Base-by-base conservation (phyloP, 2,888 invertebrate genomes). In the Auanema freiburgensis region DNA sequence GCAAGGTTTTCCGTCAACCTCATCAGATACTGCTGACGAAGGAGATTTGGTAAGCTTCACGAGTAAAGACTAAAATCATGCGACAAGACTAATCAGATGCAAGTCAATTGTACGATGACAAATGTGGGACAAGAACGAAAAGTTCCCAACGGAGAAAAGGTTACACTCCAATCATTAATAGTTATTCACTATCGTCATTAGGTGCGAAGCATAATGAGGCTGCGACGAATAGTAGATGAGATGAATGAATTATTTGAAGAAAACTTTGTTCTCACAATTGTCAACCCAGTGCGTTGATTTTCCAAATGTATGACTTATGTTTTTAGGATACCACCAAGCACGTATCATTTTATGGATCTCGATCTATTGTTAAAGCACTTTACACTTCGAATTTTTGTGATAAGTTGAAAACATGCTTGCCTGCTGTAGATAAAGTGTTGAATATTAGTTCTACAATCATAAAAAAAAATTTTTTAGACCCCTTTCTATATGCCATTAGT, bases 261-360 rank as follows among this genome's bases (percentile, higher is more conserved):
- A 23, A 41, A 56, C 42, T 42, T 23, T 11, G 40, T 43, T 8
- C 18, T 56, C 10, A 43, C 24, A 11, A 24, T 33, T 33, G 56
- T 24, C 16, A 18, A 42, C 2, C 56, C 56, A 10, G 56, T 56
- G 14, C 8, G 18, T 41, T 18, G 16, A 42, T 12, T 42, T 43
- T 10, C 46, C 6, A 5, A 8, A 5, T 33, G 33, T 33, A 33
- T 33, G 33, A 33, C 46, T 23, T 6, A 14, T 21, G 12, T 23
- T 16, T 21, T 4, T 49, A 57, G 57, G 49, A 49, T 50, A 14
- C 57, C 1, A 24, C 14, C 23, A 46, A 57, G 24, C 57, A 57
- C 33, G 14, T 57, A 1, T 57, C 57, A 2, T 49, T 49, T 16
- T 57, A 57, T 23, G 57, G 57, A 12, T 57, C 57, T 23, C 49